Percentiles rank a stretch among this genome's conserved stretches.
These are phyloP conservation scores for Philopotamus ludificatus DNA, from an alignment of 1,140 invertebrate species.

Conservation along the genomic window DNA sequence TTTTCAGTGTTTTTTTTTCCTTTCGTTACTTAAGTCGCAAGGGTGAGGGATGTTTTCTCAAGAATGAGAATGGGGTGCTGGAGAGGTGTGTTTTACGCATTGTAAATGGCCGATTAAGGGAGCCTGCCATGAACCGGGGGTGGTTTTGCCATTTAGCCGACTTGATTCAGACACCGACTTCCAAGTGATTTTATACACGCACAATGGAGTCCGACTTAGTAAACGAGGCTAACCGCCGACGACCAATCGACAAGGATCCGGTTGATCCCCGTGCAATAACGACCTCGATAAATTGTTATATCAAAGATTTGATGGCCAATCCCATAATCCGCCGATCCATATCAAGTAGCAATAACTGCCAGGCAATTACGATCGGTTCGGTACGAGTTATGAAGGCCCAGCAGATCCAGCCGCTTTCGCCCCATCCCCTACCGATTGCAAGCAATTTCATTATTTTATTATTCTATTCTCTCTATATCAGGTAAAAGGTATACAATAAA, in stretches of 20 bases:
- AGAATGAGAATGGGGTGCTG: slow-evolving; percentile 11
- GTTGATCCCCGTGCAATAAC: background rate
- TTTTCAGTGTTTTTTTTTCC: slow-evolving; percentile 40
- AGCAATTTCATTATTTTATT: slow-evolving; percentile 12
- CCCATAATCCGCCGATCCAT: background rate
- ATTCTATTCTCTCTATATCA: slow-evolving; percentile 22
- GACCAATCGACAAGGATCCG: background rate
- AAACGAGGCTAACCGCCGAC: background rate
- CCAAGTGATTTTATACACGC: slow-evolving; percentile 11
- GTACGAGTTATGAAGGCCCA: background rate
- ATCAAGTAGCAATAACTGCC: background rate
- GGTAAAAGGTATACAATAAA: slow-evolving; percentile 28
- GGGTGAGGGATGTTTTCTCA: slow-evolving; percentile 15
- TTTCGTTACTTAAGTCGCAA: slow-evolving; percentile 22
- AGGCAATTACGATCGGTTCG: background rate
- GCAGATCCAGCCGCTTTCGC: too few relatives aligned
- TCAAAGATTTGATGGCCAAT: background rate
- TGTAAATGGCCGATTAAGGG: slow-evolving; percentile 41
- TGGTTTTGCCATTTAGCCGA: slow-evolving; percentile 20
- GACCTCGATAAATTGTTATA: background rate
- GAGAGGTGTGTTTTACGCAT: slow-evolving; percentile 38
- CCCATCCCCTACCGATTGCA: background rate
- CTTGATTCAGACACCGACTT: slow-evolving; percentile 6
- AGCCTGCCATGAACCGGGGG: slow-evolving; percentile 12
- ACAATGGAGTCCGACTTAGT: background rate